Percentiles rank a stretch among this genome's conserved stretches.
Evolutionary conservation across 2,797 vertebrate species (phyloP).

Genomic region (Esox masquinongy): DNA sequence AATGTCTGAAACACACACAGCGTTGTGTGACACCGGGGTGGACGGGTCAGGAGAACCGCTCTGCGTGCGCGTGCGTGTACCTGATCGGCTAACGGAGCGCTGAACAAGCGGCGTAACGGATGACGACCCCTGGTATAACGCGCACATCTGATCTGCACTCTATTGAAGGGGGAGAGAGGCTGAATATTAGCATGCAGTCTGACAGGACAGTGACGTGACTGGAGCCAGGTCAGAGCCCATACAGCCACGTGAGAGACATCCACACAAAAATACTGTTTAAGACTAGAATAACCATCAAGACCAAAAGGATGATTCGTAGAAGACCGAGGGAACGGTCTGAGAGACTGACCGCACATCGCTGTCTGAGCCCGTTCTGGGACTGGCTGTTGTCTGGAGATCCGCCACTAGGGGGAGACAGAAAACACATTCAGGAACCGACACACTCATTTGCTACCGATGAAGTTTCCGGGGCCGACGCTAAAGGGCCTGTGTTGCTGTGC

Average conservation of each 20-base stretch:
- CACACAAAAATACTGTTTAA: too few species aligned
- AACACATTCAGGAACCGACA: background rate
- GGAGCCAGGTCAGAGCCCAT: background rate
- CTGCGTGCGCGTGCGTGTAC: conserved; percentile 34
- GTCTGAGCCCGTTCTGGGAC: conserved; percentile 53
- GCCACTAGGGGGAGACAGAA: conserved; percentile 73
- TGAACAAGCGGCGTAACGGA: conserved; percentile 34
- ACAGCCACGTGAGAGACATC: background rate
- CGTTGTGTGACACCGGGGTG: background rate
- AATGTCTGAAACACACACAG: conserved; percentile 50
- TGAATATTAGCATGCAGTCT: too few species aligned
- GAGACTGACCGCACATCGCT: conserved; percentile 70
- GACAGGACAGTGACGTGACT: background rate
- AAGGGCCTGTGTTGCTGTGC: too few species aligned
- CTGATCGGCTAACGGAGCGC: conserved; percentile 69
- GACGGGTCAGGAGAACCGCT: background rate
- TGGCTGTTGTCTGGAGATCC: conserved; percentile 63
- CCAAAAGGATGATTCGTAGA: background rate
- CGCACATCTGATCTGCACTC: conserved; percentile 72
- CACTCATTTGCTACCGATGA: background rate
- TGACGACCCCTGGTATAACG: conserved; percentile 57
- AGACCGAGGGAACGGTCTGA: background rate
- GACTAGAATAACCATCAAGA: too few species aligned
- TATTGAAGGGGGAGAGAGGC: conserved; percentile 33
- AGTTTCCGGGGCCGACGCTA: background rate